Percentiles rank a stretch among this genome's conserved stretches.
phyloP scores from a whole-genome alignment of 2,797 vertebrate species.

The Australoheros facetus region DNA sequence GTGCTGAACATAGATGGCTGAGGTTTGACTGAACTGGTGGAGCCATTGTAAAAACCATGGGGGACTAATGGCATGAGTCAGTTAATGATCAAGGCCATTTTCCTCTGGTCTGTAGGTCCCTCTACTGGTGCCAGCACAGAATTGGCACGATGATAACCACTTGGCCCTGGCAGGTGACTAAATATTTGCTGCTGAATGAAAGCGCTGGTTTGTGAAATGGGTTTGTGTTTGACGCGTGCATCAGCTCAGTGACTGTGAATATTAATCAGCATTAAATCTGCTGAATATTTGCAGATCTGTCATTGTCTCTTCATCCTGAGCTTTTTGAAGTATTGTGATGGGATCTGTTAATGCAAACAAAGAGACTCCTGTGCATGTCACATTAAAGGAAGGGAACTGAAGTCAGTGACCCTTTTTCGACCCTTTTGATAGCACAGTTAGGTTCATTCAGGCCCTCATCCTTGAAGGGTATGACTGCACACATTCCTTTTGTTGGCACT shows the following conservation, averaged over 20 bases:
- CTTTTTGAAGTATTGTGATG: not conserved
- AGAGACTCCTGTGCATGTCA: not conserved
- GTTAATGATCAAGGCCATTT: slow-evolving; percentile 29
- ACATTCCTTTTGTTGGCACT: not conserved
- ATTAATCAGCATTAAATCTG: not conserved
- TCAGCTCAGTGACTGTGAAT: not conserved
- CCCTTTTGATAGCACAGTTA: slow-evolving; percentile 20
- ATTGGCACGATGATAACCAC: not conserved
- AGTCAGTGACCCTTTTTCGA: not conserved
- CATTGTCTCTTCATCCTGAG: not conserved
- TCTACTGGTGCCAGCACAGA: slow-evolving; percentile 54
- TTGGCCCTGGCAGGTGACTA: not conserved
- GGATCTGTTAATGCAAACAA: not conserved
- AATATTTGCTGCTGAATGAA: not conserved
- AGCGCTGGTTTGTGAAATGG: not conserved
- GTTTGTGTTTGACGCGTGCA: not conserved
- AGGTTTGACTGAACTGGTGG: slow-evolving; percentile 16
- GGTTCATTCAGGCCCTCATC: not conserved
- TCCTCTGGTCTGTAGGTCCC: slow-evolving; percentile 60
- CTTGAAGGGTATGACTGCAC: slow-evolving; percentile 5
- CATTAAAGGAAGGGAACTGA: not conserved
- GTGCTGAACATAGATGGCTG: not conserved
- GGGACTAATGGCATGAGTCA: slow-evolving; percentile 24
- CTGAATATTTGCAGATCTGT: not conserved
- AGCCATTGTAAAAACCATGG: not conserved